These are phyloP conservation scores for Griposia aprilina DNA, from an alignment of 2,888 invertebrate species.

Conservation along the genomic window DNA sequence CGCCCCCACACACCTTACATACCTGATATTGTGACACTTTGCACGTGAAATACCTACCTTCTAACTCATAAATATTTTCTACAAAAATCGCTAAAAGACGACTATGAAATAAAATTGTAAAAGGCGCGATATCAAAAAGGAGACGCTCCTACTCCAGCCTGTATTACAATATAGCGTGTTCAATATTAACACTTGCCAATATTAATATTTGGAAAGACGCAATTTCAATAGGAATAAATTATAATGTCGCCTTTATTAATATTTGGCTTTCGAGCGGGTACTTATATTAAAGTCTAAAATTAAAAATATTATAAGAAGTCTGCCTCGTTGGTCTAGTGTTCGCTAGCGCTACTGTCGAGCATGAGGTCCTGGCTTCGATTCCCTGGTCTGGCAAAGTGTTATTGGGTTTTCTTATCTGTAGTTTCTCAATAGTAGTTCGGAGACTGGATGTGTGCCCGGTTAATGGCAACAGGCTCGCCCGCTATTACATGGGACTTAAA, in stretches of 20 bases:
- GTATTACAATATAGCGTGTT: constrained; percentile 30
- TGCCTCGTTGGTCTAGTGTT: neutral
- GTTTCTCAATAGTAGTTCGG: neutral
- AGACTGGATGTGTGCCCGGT: neutral
- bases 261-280: constrained; percentile 22
- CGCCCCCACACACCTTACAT: neutral
- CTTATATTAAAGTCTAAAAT: no score
- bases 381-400: neutral
- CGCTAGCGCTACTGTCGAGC: no score
- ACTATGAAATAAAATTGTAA: constrained; percentile 14
- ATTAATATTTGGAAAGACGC: constrained; percentile 41
- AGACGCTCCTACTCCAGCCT: neutral
- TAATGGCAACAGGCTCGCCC: neutral
- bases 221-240: constrained; percentile 41
- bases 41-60: neutral
- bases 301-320: neutral
- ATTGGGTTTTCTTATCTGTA: neutral
- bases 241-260: constrained; percentile 42
- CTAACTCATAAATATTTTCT: constrained; percentile 15
- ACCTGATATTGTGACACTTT: neutral
- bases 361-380: neutral
- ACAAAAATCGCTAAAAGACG: neutral
- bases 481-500: neutral
- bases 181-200: constrained; percentile 45
- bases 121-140: constrained; percentile 11